phyloP scores from a whole-genome alignment of 2,797 vertebrate genomes.

The Acomys russatus region DNA sequence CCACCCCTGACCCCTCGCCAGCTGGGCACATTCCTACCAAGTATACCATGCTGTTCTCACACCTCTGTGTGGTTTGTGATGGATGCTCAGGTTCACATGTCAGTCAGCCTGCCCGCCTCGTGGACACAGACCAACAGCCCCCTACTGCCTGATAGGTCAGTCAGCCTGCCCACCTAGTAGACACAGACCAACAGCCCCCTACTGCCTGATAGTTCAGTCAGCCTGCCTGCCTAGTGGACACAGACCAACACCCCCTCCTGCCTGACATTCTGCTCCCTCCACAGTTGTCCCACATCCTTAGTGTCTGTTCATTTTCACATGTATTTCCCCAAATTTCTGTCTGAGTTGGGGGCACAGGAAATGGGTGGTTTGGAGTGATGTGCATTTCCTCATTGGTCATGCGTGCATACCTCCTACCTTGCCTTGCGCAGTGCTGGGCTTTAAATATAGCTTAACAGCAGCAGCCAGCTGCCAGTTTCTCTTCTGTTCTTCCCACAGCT shows the following conservation, averaged over 20 bases:
- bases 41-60: not conserved
- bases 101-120: not conserved
- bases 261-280: not conserved
- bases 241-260: not conserved
- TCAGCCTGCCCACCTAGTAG: no score
- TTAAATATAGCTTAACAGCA: not conserved
- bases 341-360: not conserved
- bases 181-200: no score
- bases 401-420: not conserved
- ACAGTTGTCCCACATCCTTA: not conserved
- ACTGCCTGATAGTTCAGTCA: no score
- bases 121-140: not conserved
- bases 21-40: not conserved
- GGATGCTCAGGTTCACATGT: not conserved
- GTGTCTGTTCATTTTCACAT: not conserved
- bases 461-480: not conserved
- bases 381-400: not conserved
- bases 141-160: not conserved
- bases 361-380: not conserved
- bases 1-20: no score
- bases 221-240: no score
- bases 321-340: not conserved
- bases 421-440: not conserved
- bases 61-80: not conserved
- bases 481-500: not conserved